Evolutionary conservation across 1,140 invertebrate species (phyloP), one percentile per base, ranked within the genome.

Genomic region (Octopus bimaculoides): DNA sequence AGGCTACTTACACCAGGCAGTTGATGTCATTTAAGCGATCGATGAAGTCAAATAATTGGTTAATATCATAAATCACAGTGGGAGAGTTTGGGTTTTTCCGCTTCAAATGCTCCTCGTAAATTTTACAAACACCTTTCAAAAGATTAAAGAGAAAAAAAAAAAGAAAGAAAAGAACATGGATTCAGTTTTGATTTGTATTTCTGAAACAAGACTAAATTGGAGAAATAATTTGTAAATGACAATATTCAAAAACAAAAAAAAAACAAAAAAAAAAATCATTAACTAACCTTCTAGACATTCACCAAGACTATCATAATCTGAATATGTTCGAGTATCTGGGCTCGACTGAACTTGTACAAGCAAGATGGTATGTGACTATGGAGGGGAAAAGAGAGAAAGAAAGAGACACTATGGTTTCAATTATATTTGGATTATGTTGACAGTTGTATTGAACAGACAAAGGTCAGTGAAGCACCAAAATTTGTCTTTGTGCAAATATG

Each of bases 11-110:
- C 82, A 99, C 97, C 80, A 99, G 90, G 89, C 97, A 99, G 83
- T 96, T 97, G 41, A 99, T 92, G 90, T 99, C 98, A 52, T 95
- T 94, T 55, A 99, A 90, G 85, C 98, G 95, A 90, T 99, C 98
- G 83, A 99, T 94, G 88, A 99, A 99, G 89, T 99, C 96, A 89
- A 99, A 99, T 41, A 99, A 91, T 85, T 99, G 97, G 81, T 94
- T 96, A 69, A 99, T 98, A 87, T 99, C 97, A 85, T 99, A 99
- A 0, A 97, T 99, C 79, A 99, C 99, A 17, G 95, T 96, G 4
- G 96, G 96, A 52, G 95, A 96, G 86, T 97, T 95, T 0, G 97
- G 97, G 89, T 99, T 98, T 85, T 95, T 92, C 69, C 94, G 92
- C 88, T 98, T 98, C 77, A 99, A 79, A 84, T 91, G 88, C 80